Percentiles rank a stretch among this genome's conserved stretches.
phyloP scores from a whole-genome alignment of 2,888 invertebrate genomes.

The Panopea generosa region DNA sequence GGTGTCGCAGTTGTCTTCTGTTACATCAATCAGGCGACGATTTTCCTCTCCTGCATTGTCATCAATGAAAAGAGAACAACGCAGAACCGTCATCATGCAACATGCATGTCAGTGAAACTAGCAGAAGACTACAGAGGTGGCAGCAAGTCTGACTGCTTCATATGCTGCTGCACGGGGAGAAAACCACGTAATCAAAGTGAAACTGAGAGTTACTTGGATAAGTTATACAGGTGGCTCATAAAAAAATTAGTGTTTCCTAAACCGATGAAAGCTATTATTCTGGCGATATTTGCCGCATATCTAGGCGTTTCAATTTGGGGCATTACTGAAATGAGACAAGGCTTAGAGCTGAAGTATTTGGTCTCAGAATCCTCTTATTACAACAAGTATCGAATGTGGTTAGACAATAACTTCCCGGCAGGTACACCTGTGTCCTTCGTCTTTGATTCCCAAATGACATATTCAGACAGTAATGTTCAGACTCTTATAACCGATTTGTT shows the following conservation, averaged over 20 bases:
- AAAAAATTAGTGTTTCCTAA: slow-evolving; percentile 59
- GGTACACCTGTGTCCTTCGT: too few species aligned
- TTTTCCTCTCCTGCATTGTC: slow-evolving; percentile 78
- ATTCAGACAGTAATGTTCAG: not conserved
- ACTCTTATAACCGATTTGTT: not conserved
- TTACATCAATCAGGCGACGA: slow-evolving; percentile 78
- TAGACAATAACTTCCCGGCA: too few species aligned
- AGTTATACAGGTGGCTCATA: slow-evolving; percentile 63
- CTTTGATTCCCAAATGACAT: not conserved
- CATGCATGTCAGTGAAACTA: not conserved
- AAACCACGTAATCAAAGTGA: slow-evolving; percentile 57
- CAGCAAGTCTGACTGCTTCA: not conserved
- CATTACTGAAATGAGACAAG: slow-evolving; percentile 55
- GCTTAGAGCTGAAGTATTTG: slow-evolving; percentile 71
- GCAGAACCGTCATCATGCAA: slow-evolving; percentile 56
- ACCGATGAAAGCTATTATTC: slow-evolving; percentile 58
- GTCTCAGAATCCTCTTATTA: slow-evolving; percentile 74
- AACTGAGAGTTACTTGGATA: slow-evolving; percentile 72
- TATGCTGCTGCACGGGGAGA: slow-evolving; percentile 82
- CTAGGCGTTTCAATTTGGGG: slow-evolving; percentile 67
- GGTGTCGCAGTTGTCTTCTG: slow-evolving; percentile 79
- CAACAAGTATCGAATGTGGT: slow-evolving; percentile 61
- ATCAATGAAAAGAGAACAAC: slow-evolving; percentile 74
- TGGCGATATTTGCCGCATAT: slow-evolving; percentile 69
- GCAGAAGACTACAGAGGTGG: not conserved